Base-by-base conservation (phyloP, 1,140 invertebrate species). In the Neodiprion fabricii region DNA sequence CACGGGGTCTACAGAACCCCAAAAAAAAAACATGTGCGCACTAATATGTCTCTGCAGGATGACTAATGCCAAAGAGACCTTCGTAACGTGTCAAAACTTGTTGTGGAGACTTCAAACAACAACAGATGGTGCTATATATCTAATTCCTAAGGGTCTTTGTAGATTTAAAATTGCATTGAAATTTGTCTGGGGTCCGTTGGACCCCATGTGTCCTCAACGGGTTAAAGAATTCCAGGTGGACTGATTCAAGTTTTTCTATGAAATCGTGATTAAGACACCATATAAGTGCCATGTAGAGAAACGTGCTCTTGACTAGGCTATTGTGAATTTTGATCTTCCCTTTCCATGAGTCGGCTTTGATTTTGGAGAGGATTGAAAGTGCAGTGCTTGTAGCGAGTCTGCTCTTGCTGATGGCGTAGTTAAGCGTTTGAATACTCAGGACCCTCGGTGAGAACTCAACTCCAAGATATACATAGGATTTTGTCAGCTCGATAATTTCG, bases 201-300 rank as follows among this genome's bases (percentile, higher is more conserved):
- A n/a, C n/a, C n/a, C n/a, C n/a, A n/a, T n/a, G n/a, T n/a, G n/a
- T n/a, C n/a, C n/a, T n/a, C n/a, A n/a, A n/a, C n/a, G n/a, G n/a
- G n/a, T n/a, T 72, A 53, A 67, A 72, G 48, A 74, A 74, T 66
- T 50, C 49, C 23, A 9, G 17, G 49, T 74, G 67, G 67, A 66
- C 14, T 9, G 47, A 0, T 61, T 72, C 71, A 1, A 75, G 53
- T 50, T 69, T 40, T 3, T 69, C 67, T n/a, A 72, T 50, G 49
- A 48, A 70, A 5, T 49, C n/a, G 17, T 21, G 17, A 21, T 21
- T 21, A 12, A 70, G 40, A 17, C 23, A 23, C 75, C 71, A 73
- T 5, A 70, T 73, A 47, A 73, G 23, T 11, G 75, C 48, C 21
- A 1, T 48, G 11, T 73, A 71, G n/a, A 76, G n/a, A 10, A 65